A percentile compares a stretch with the other conserved stretches of the same genome.
Conservation (phyloP, 2,888 invertebrate genomes). For the Dryobotodes eremita region DNA sequence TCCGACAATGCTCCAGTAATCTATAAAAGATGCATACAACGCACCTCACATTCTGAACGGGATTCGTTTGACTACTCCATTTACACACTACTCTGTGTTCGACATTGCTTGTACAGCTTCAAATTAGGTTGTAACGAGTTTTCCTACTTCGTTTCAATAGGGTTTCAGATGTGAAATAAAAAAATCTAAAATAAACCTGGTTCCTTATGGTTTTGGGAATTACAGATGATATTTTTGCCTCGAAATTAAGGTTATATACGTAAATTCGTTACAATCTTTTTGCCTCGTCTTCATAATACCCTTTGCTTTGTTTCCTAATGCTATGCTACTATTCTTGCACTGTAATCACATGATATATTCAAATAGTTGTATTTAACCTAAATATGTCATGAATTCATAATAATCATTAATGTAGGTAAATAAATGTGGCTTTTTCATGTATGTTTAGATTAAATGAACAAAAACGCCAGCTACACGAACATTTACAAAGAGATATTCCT, state of each 20-base stretch:
- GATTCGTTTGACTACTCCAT: slow-evolving; percentile 43
- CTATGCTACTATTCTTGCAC: slow-evolving; percentile 7
- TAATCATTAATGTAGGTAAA: background rate
- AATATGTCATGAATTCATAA: background rate
- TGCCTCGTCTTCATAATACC: slow-evolving; percentile 13
- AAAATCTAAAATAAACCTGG: background rate
- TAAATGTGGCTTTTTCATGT: background rate
- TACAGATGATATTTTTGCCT: background rate
- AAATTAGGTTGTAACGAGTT: slow-evolving; percentile 54
- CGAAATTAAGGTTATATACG: background rate
- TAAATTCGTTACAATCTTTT: slow-evolving; percentile 48
- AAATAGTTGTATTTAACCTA: background rate
- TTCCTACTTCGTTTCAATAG: background rate
- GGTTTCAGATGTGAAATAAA: background rate
- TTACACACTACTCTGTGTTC: slow-evolving; percentile 51
- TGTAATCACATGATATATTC: background rate
- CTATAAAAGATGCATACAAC: background rate
- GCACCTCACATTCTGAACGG: background rate
- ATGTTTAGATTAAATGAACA: background rate
- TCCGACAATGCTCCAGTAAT: background rate
- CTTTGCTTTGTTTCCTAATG: slow-evolving; percentile 36
- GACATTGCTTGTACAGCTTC: slow-evolving; percentile 62
- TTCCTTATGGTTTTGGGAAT: background rate
- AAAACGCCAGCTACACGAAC: background rate
- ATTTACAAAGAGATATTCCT: background rate